Conservation (phyloP, 2,888 invertebrate genomes). For the Drosophila neoperkinsi region DNA sequence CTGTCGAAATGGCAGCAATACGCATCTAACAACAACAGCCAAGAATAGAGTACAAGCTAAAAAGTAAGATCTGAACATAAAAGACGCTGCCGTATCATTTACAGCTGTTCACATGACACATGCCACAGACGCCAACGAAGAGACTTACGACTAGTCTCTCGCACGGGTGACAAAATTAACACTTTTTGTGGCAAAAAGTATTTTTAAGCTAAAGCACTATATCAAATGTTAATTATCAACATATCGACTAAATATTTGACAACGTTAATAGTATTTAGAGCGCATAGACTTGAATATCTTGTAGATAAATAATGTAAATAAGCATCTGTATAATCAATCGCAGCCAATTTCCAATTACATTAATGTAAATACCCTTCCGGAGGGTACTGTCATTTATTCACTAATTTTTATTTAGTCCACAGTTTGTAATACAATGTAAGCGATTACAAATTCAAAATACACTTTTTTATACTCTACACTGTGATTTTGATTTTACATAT, state of each 20-base stretch:
- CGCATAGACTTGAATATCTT: background rate
- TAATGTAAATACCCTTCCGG: background rate
- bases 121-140: slow-evolving; percentile 39
- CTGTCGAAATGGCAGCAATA: slow-evolving; percentile 28
- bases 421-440: background rate
- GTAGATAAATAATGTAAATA: background rate
- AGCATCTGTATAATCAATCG: slow-evolving; percentile 2
- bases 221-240: background rate
- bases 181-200: background rate
- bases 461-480: background rate
- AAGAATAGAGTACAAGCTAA: slow-evolving; percentile 11
- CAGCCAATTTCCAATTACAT: slow-evolving; percentile 14
- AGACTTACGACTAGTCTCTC: slow-evolving; percentile 6
- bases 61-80: slow-evolving; percentile 48
- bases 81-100: slow-evolving; percentile 69
- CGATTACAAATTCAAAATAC: background rate
- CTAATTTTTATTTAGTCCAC: background rate
- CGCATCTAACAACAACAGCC: slow-evolving; percentile 15
- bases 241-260: background rate
- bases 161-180: slow-evolving; percentile 9
- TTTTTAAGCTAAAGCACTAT: background rate
- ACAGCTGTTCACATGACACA: slow-evolving; percentile 73
- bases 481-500: background rate
- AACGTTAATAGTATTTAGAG: background rate
- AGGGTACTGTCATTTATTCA: background rate